Base-by-base conservation (phyloP, 2,888 invertebrate species). In the Orthosia cruda region DNA sequence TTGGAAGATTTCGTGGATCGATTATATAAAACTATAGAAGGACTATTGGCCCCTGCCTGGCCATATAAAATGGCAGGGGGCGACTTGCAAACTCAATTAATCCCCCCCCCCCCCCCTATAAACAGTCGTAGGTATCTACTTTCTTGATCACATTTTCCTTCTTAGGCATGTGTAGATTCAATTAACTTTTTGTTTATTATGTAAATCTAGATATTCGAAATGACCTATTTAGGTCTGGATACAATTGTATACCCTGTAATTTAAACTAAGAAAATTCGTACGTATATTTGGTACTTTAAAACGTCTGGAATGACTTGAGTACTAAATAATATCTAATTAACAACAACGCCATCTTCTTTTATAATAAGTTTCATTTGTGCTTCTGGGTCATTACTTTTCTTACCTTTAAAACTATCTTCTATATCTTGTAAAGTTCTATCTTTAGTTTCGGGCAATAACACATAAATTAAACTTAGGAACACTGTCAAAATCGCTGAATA, bases 351-450 rank as follows among this genome's bases (percentile, higher is more conserved):
- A 47, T 89, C 88, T 40, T 91, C 89, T 78, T 90, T 91, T 55
- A 87, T 86, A 47, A 96, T 94, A n/a, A 96, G 89, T 66, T 92
- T 94, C 87, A 94, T 91, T 91, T 96, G 94, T 64, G 94, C 93
- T 85, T 96, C 96, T 0, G 90, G 76, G 69, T 96, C 95, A n/a
- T 59, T 85, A 0, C 70, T 85, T 55, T 89, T 92, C 74, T 89
- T 94, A 45, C 95, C 95, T 76, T 95, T 96, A 85, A 96, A 96
- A 88, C 95, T 96, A 83, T 95, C 92, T 90, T 96, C 96, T 64
- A 96, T 96, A 32, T 96, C 96, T 75, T 96, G 96, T 62, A 96
- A 90, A 1, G 96, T 96, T 58, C 94, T 93, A 54, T 96, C 96
- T 88, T 96, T 96, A 55, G 96, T 96, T 87, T 96, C 96, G 40